Conservation (phyloP, 2,113 vertebrate species). For the Dromaius novaehollandiae region DNA sequence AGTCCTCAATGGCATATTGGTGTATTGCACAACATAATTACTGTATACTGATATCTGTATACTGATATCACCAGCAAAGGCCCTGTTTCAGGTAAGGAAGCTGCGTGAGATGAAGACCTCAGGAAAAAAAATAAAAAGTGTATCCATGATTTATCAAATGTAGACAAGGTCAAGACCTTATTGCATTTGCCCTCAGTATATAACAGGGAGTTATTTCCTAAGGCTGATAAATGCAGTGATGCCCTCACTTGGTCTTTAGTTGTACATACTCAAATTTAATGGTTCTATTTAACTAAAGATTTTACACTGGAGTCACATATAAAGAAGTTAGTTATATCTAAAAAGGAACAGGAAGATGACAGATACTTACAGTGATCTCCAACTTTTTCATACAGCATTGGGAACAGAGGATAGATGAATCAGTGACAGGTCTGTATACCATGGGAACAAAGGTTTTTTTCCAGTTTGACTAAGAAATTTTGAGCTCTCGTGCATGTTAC, state of each 20-base stretch:
- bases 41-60: too few relatives aligned
- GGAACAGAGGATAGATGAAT: rapidly evolving
- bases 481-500: rapidly evolving
- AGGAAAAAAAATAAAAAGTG: rapidly evolving
- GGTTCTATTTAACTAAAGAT: neutral
- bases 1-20: neutral
- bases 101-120: neutral
- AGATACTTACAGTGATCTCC: neutral
- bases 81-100: neutral
- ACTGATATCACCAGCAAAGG: neutral
- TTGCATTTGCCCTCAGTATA: neutral
- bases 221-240: neutral
- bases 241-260: neutral
- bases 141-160: neutral
- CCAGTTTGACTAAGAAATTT: rapidly evolving
- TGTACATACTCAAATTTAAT: neutral
- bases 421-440: neutral
- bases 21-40: rapidly evolving
- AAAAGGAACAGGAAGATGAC: neutral
- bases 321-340: neutral
- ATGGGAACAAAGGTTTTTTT: neutral
- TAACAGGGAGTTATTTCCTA: neutral
- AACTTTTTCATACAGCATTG: rapidly evolving
- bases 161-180: neutral
- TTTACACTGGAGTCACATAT: rapidly evolving